phyloP scores from a whole-genome alignment of 2,888 invertebrate species.

The Galeopsomyia nigrocyanea region DNA sequence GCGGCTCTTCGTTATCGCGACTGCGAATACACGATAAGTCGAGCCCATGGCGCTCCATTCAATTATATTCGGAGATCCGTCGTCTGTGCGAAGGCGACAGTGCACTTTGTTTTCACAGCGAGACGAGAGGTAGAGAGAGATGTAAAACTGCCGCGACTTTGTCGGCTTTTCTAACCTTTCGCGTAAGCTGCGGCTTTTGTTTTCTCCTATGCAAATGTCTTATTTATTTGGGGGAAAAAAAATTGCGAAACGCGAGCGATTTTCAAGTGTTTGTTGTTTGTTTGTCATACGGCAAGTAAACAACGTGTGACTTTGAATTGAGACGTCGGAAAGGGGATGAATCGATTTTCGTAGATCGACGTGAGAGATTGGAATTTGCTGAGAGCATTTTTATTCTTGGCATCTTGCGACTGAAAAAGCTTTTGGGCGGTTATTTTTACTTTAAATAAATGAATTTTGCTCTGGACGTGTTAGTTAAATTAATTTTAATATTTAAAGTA shows the following conservation, averaged over 20 bases:
- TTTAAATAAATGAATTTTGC: too few species aligned
- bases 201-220: neutral
- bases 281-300: constrained; percentile 13
- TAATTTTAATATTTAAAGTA: too few species aligned
- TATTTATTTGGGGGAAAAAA: neutral
- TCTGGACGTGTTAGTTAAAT: too few species aligned
- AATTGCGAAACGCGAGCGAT: neutral
- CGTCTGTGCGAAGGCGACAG: neutral
- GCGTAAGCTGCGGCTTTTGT: neutral
- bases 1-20: neutral
- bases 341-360: constrained; percentile 41
- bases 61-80: constrained; percentile 22
- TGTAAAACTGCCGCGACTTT: neutral
- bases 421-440: too few species aligned
- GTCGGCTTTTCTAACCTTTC: constrained; percentile 1
- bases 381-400: constrained; percentile 28
- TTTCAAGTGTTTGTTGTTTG: constrained; percentile 14
- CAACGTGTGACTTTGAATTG: constrained; percentile 10
- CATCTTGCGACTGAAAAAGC: neutral
- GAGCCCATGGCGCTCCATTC: neutral
- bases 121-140: neutral
- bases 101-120: neutral
- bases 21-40: too few species aligned
- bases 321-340: constrained; percentile 19
- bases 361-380: constrained; percentile 28